A percentile compares a stretch with the other conserved stretches of the same genome.
Evolutionary conservation across 2,888 invertebrate species (phyloP).

Genomic region (Amphipyra tragopoginis): DNA sequence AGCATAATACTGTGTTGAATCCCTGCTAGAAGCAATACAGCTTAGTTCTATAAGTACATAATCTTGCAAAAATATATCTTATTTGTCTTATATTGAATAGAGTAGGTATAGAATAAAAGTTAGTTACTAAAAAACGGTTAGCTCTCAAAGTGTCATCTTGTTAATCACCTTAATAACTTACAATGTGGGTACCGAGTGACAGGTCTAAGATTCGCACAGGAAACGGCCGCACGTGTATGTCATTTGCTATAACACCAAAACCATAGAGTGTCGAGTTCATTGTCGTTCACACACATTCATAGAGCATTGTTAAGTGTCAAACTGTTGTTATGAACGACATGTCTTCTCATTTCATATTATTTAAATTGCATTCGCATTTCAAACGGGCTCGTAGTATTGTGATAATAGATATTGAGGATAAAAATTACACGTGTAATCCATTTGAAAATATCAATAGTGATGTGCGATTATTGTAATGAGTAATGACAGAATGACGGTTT

Average conservation of each 20-base stretch:
- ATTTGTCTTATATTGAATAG: too few species aligned
- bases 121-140: too few species aligned
- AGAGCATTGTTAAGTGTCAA: slow-evolving; percentile 15
- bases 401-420: too few species aligned
- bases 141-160: slow-evolving; percentile 2
- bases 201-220: slow-evolving; percentile 41
- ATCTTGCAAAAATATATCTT: too few species aligned
- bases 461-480: too few species aligned
- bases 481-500: too few species aligned
- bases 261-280: slow-evolving; percentile 34
- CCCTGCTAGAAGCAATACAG: too few species aligned
- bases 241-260: slow-evolving; percentile 27
- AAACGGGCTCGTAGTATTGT: slow-evolving; percentile 2
- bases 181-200: slow-evolving; percentile 1
- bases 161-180: slow-evolving; percentile 3
- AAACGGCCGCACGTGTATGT: slow-evolving; percentile 45
- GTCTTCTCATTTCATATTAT: slow-evolving; percentile 36
- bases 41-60: too few species aligned
- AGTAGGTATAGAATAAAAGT: too few species aligned
- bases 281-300: slow-evolving; percentile 19
- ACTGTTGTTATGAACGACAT: slow-evolving; percentile 25
- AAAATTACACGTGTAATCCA: too few species aligned
- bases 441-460: too few species aligned
- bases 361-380: slow-evolving; percentile 46
- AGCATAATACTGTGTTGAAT: too few species aligned